phyloP scores from a whole-genome alignment of 2,888 invertebrate species.

The Euphydryas editha region DNA sequence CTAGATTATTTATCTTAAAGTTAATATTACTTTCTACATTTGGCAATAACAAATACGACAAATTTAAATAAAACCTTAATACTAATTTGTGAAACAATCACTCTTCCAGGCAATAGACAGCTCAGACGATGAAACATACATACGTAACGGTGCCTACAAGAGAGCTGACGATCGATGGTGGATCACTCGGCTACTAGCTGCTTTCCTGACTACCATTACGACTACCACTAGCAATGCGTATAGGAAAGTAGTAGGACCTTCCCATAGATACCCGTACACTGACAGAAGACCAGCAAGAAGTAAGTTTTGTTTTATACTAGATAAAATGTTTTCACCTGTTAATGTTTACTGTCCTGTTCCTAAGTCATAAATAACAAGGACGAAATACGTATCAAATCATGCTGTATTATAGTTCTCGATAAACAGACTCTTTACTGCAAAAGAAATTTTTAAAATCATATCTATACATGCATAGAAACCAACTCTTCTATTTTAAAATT shows the following conservation, averaged over 20 bases:
- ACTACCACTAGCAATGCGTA: constrained; percentile 55
- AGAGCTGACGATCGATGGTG: constrained; percentile 66
- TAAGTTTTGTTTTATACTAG: constrained; percentile 36
- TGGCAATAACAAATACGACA: no score
- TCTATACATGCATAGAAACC: no score
- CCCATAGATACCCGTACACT: constrained; percentile 72
- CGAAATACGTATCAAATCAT: no score
- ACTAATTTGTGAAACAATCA: background rate
- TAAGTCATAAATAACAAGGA: no score
- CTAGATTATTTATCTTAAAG: no score
- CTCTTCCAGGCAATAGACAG: constrained; percentile 64
- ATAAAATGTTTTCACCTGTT: no score
- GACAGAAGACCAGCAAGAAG: constrained; percentile 64
- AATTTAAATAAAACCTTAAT: background rate
- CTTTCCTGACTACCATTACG: constrained; percentile 59
- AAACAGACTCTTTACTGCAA: no score
- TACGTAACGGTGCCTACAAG: constrained; percentile 51
- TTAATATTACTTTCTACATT: no score
- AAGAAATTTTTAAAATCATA: no score
- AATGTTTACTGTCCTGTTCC: no score
- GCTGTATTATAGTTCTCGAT: no score
- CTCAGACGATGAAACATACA: constrained; percentile 70
- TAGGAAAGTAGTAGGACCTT: constrained; percentile 62
- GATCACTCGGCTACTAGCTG: constrained; percentile 63
- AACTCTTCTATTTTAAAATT: no score